Evolutionary conservation across 1,140 invertebrate species (phyloP).

Genomic region (Neuroterus valhalla): DNA sequence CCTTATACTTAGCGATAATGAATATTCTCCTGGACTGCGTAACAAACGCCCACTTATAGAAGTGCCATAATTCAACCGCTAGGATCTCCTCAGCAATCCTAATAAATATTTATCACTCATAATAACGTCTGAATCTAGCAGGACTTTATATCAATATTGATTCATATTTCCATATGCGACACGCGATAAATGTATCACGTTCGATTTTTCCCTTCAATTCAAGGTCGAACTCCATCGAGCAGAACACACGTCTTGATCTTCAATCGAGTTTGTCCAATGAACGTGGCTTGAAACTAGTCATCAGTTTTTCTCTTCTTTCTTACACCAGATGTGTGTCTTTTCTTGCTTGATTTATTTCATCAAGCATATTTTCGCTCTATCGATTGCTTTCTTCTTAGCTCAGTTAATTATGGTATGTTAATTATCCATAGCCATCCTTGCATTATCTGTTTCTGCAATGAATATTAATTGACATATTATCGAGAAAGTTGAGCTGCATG

Average conservation of each 20-base stretch:
- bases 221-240: background rate
- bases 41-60: slow-evolving; percentile 21
- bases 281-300: background rate
- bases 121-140: background rate
- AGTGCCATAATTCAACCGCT: slow-evolving; percentile 16
- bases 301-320: background rate
- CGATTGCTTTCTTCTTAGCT: slow-evolving; percentile 8
- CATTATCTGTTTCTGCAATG: slow-evolving; percentile 7
- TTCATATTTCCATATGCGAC: slow-evolving; percentile 10
- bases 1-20: slow-evolving; percentile 22
- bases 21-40: slow-evolving; percentile 18
- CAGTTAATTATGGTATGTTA: slow-evolving; percentile 25
- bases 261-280: slow-evolving; percentile 2
- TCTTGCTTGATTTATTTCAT: slow-evolving; percentile 8
- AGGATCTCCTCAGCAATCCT: background rate
- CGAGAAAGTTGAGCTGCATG: slow-evolving; percentile 11
- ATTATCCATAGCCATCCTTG: slow-evolving; percentile 3
- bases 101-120: slow-evolving; percentile 24
- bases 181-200: background rate
- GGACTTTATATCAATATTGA: slow-evolving; percentile 10
- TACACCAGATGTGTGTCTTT: slow-evolving; percentile 9
- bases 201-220: background rate
- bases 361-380: background rate
- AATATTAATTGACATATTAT: slow-evolving; percentile 29
- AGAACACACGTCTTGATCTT: background rate